Evolutionary conservation across 2,113 vertebrate genomes (phyloP).

Genomic region (Caranx melampygus): DNA sequence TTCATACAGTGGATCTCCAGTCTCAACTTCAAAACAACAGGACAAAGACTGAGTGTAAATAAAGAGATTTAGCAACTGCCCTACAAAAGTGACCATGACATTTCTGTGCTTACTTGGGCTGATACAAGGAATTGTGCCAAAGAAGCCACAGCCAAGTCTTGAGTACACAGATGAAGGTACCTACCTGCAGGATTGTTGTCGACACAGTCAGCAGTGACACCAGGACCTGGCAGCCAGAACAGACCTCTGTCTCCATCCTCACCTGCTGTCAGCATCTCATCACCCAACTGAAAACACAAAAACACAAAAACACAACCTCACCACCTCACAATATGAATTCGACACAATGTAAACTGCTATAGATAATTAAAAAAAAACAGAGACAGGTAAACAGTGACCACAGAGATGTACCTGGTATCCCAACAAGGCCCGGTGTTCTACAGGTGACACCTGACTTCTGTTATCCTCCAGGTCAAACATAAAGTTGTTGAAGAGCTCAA

Average conservation of each 20-base stretch:
- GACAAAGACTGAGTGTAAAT: too few relatives aligned
- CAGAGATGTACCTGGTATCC: conserved; percentile 80
- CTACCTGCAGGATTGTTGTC: conserved; percentile 91
- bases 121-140: too few relatives aligned
- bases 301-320: too few relatives aligned
- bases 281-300: conserved; percentile 84
- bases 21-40: too few relatives aligned
- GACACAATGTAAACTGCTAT: background rate
- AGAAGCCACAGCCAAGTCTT: too few relatives aligned
- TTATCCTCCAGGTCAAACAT: conserved; percentile 59
- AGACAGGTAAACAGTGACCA: background rate
- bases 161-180: background rate
- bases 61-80: too few relatives aligned
- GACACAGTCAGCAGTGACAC: conserved; percentile 85
- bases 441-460: background rate
- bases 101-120: too few relatives aligned
- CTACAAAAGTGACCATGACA: too few relatives aligned
- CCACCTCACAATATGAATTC: too few relatives aligned
- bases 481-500: conserved; percentile 78
- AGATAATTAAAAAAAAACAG: background rate
- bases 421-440: conserved; percentile 35
- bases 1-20: too few relatives aligned
- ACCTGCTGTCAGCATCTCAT: conserved; percentile 74
- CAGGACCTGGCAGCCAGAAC: conserved; percentile 86
- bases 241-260: conserved; percentile 66